Conservation (phyloP, 2,888 invertebrate species). For the Lasioglossum malachurum region DNA sequence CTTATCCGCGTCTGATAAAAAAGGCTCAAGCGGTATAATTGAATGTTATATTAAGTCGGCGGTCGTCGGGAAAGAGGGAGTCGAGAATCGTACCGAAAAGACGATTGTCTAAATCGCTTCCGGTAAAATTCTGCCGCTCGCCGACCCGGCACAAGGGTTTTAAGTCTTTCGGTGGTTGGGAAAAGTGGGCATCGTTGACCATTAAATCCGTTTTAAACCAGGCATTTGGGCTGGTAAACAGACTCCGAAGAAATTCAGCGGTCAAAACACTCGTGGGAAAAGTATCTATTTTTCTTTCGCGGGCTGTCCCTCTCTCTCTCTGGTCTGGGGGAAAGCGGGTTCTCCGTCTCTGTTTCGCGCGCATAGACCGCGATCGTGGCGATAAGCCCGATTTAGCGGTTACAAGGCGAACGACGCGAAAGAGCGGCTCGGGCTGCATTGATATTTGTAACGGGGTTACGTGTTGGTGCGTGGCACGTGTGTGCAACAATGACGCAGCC, state of each 20-base stretch:
- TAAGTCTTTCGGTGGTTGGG: not conserved
- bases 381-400: constrained; percentile 50
- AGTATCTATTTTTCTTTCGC: constrained; percentile 36
- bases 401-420: constrained; percentile 33
- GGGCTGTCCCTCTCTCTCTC: not conserved
- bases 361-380: constrained; percentile 23
- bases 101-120: not conserved
- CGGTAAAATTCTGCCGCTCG: not conserved
- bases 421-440: constrained; percentile 30
- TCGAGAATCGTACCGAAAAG: not conserved
- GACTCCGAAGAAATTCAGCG: constrained; percentile 13
- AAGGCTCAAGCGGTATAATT: constrained; percentile 2
- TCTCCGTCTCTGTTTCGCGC: not conserved
- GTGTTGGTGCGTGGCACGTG: constrained; percentile 55
- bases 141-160: not conserved
- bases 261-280: constrained; percentile 24
- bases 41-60: constrained; percentile 3
- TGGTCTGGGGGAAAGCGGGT: not conserved
- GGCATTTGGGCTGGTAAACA: constrained; percentile 3
- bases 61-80: not conserved
- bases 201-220: constrained; percentile 10
- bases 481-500: constrained; percentile 13
- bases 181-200: constrained; percentile 6
- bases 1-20: not conserved
- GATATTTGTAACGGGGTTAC: constrained; percentile 48